phyloP scores from a whole-genome alignment of 2,113 vertebrate genomes.

The Puma concolor region DNA sequence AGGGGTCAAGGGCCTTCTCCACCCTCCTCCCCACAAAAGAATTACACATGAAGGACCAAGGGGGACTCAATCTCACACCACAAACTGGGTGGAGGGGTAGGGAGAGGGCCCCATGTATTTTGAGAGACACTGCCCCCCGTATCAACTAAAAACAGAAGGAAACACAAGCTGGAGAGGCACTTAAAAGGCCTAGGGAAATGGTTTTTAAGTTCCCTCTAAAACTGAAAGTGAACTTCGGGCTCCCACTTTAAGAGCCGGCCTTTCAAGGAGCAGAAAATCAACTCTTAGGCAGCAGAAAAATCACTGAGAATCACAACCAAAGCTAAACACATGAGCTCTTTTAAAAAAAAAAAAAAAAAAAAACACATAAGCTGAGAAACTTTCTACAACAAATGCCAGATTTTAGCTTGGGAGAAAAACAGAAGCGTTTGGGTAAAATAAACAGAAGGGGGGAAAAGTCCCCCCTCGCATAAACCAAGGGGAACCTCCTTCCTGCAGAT shows the following conservation, averaged over 20 bases:
- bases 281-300: neutral
- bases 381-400: slow-evolving; percentile 70
- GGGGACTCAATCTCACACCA: neutral
- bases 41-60: neutral
- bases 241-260: neutral
- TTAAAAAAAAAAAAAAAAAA: too few relatives aligned
- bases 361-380: slow-evolving; percentile 62
- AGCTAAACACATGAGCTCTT: slow-evolving; percentile 42
- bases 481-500: slow-evolving; percentile 82
- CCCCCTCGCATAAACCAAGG: slow-evolving; percentile 62
- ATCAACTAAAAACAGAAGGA: neutral
- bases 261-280: slow-evolving; percentile 41
- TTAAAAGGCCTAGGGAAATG: neutral
- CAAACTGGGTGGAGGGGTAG: too few relatives aligned
- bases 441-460: slow-evolving; percentile 76
- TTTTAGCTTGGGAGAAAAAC: slow-evolving; percentile 78
- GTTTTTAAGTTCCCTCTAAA: neutral
- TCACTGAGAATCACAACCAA: slow-evolving; percentile 34
- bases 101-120: neutral
- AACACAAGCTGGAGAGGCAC: neutral
- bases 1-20: neutral
- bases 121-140: neutral
- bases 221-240: neutral
- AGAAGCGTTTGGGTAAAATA: slow-evolving; percentile 83
- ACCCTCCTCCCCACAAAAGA: neutral